Conservation (phyloP, 1,140 invertebrate genomes). For the Eciton burchellii region DNA sequence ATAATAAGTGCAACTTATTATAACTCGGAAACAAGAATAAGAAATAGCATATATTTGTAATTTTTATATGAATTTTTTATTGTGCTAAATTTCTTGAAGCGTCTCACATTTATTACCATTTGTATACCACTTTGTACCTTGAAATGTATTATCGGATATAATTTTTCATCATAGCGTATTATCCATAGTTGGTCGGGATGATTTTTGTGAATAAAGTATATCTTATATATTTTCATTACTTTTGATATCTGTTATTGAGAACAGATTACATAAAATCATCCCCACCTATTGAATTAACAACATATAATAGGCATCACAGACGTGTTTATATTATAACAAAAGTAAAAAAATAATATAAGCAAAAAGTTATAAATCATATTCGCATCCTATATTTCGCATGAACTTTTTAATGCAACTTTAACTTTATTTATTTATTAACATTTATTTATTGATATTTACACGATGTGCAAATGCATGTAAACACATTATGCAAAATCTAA, state of each 20-base stretch:
- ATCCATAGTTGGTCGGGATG: neutral
- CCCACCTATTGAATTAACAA: constrained; percentile 9
- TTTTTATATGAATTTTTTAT: too few species aligned
- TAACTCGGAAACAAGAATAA: too few species aligned
- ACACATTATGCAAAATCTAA: neutral
- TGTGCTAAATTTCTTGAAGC: too few species aligned
- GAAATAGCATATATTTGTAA: too few species aligned
- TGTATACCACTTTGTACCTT: too few species aligned
- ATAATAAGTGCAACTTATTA: too few species aligned
- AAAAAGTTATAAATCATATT: constrained; percentile 24
- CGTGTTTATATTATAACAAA: constrained; percentile 8
- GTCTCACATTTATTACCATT: too few species aligned
- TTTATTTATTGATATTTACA: too few species aligned
- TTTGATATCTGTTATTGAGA: neutral
- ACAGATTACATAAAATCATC: constrained; percentile 6
- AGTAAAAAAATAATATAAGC: constrained; percentile 1
- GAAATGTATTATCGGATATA: neutral
- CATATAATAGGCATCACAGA: neutral
- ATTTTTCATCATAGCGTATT: neutral
- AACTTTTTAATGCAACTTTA: neutral
- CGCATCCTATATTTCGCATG: constrained; percentile 16
- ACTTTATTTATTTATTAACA: too few species aligned
- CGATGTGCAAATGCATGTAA: neutral
- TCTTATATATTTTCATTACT: neutral
- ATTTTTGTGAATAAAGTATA: neutral